phyloP scores from a whole-genome alignment of 2,113 vertebrate genomes.

The Baryphthengus martii region DNA sequence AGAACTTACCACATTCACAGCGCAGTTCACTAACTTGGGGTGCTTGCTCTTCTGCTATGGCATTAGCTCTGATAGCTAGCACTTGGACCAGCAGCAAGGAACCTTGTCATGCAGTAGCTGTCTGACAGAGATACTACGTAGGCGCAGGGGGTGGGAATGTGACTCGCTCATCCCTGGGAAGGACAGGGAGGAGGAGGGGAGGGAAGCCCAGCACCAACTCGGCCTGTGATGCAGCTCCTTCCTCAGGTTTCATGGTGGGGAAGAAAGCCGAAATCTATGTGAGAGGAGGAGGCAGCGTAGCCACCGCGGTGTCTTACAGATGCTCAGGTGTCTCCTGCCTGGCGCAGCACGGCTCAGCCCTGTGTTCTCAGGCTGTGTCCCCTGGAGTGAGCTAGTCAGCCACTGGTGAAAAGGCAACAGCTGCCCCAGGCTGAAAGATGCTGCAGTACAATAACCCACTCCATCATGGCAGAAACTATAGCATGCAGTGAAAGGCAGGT shows the following conservation, averaged over 20 bases:
- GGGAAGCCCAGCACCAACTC: background rate
- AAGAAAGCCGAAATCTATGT: background rate
- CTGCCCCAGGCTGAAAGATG: background rate
- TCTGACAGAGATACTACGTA: background rate
- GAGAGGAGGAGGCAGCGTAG: background rate
- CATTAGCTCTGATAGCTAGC: slow-evolving; percentile 66
- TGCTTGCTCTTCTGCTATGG: background rate
- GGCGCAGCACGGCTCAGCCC: background rate
- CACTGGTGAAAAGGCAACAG: background rate
- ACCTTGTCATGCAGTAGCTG: background rate
- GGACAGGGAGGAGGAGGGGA: background rate
- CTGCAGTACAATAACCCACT: background rate
- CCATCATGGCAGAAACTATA: background rate
- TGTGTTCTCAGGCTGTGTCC: fast-evolving
- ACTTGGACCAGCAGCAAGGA: background rate
- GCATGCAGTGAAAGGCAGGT: background rate
- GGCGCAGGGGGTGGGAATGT: fast-evolving
- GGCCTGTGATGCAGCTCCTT: background rate
- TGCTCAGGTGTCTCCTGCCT: background rate
- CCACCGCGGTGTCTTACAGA: background rate
- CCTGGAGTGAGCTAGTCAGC: background rate
- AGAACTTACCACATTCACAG: slow-evolving; percentile 79
- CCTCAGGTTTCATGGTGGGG: background rate
- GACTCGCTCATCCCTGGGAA: fast-evolving
- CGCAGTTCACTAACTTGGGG: slow-evolving; percentile 60